phyloP scores from a whole-genome alignment of 2,113 vertebrate species.

The Amazona vittata region DNA sequence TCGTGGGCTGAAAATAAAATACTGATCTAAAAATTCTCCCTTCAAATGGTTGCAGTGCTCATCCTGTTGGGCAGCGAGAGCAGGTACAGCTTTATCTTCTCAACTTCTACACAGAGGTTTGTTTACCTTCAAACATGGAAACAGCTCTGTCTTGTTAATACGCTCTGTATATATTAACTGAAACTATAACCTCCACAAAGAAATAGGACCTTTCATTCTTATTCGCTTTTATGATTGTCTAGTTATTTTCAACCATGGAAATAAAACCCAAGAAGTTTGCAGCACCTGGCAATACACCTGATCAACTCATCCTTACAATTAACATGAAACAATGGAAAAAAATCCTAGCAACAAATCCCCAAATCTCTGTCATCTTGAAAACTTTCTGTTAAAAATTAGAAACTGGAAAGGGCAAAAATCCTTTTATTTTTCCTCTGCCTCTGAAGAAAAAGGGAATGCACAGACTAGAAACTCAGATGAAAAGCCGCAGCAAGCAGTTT shows the following conservation, averaged over 20 bases:
- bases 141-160: not conserved
- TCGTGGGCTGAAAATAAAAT: constrained; percentile 36
- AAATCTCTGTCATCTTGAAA: not conserved
- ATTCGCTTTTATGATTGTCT: not conserved
- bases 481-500: not conserved
- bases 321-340: not conserved
- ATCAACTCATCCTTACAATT: not conserved
- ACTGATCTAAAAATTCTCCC: constrained; percentile 10
- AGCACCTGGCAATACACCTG: not conserved
- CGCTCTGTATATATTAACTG: not conserved
- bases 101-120: not conserved
- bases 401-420: not conserved
- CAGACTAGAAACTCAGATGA: not conserved
- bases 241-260: not conserved
- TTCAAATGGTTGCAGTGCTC: not conserved
- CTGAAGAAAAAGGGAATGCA: not conserved
- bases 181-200: not conserved
- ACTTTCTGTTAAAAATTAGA: not conserved
- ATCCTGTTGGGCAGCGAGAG: not conserved
- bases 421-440: not conserved
- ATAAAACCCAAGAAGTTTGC: not conserved
- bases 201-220: not conserved
- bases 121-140: not conserved
- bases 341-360: not conserved
- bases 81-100: not conserved